These are phyloP conservation scores for Lissocephala sabroskyi DNA, from an alignment of 2,888 invertebrate genomes.

Conservation along the genomic window DNA sequence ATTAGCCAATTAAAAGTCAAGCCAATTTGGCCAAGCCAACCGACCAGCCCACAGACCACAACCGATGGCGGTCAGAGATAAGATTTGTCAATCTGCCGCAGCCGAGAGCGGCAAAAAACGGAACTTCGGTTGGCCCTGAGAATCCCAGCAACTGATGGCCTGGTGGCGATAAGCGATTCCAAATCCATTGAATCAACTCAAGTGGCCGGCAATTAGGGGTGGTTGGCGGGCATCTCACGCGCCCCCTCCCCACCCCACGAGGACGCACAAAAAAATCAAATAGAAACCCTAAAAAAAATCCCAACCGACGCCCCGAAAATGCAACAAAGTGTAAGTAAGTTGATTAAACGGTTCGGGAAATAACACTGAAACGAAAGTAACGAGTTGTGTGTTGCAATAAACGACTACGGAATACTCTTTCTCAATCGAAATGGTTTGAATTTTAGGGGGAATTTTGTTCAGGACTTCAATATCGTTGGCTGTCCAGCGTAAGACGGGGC, in stretches of 20 bases:
- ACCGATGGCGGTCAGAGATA: constrained; percentile 1
- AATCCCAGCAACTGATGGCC: constrained; percentile 44
- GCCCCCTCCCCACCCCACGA: constrained; percentile 41
- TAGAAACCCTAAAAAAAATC: no score
- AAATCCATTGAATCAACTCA: constrained; percentile 25
- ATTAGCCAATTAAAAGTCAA: constrained; percentile 1
- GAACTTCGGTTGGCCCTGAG: constrained; percentile 32
- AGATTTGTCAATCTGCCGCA: no score
- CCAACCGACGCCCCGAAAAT: constrained; percentile 41
- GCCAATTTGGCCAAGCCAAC: constrained; percentile 1
- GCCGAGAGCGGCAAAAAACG: no score
- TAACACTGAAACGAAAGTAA: no score
- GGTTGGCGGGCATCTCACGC: constrained; percentile 25
- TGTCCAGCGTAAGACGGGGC: no score
- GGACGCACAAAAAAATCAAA: constrained; percentile 20
- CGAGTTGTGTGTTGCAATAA: no score
- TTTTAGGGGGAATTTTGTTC: no score
- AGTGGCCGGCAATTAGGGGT: constrained; percentile 59
- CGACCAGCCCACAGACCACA: constrained; percentile 21
- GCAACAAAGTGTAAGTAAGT: constrained; percentile 57
- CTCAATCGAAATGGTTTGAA: no score
- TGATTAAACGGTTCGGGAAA: constrained; percentile 40
- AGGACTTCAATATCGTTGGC: no score
- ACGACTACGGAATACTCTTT: no score
- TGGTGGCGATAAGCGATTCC: constrained; percentile 38